Conservation (phyloP, 2,113 vertebrate genomes). For the Hippoglossus stenolepis region DNA sequence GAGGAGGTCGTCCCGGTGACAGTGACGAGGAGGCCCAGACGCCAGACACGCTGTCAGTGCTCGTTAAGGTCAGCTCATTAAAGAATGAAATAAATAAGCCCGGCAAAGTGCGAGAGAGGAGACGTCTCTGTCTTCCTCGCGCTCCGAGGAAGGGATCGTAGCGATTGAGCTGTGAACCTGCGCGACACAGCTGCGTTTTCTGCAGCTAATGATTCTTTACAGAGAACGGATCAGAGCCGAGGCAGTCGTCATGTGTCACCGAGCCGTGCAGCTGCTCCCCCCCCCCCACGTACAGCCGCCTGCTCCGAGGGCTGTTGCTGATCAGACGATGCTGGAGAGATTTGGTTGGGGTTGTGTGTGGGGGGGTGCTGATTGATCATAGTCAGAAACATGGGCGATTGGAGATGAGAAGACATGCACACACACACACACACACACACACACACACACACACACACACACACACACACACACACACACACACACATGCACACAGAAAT, state of each 20-base stretch:
- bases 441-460: background rate
- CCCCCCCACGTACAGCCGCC: conserved; percentile 17
- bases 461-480: background rate
- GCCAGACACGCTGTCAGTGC: conserved; percentile 74
- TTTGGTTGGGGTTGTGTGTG: conserved; percentile 9
- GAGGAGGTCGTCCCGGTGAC: conserved; percentile 76
- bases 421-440: conserved; percentile 2
- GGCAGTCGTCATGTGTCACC: conserved; percentile 75
- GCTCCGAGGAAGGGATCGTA: conserved; percentile 57
- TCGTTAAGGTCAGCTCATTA: conserved; percentile 81
- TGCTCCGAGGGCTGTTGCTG: conserved; percentile 46
- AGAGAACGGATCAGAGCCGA: conserved; percentile 72
- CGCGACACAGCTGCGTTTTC: conserved; percentile 67
- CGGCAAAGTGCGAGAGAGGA: conserved; percentile 37
- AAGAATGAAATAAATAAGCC: conserved; percentile 73
- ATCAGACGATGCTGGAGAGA: conserved; percentile 60
- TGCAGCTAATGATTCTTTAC: conserved; percentile 78
- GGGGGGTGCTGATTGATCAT: conserved; percentile 52
- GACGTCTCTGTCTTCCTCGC: conserved; percentile 31
- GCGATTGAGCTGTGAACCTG: conserved; percentile 70
- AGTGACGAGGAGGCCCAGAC: conserved; percentile 73
- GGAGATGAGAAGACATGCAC: conserved; percentile 58
- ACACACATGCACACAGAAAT: conserved; percentile 20
- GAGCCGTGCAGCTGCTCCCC: conserved; percentile 54
- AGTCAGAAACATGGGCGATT: conserved; percentile 65